Conservation (phyloP, 2,888 invertebrate species). For the Ornithoptera priamus region DNA sequence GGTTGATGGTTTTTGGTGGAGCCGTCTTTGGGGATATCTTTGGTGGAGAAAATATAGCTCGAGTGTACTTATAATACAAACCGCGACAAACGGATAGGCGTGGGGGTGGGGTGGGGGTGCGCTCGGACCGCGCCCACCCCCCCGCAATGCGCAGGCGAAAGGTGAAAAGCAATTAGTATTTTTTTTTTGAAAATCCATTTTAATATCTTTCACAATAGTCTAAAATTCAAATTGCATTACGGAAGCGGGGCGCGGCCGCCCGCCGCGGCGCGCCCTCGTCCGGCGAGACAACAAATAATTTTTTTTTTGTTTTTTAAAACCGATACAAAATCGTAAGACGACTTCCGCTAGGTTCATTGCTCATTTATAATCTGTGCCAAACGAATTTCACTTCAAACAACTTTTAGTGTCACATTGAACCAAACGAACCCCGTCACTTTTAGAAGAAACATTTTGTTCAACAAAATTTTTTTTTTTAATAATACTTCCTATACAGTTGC, state of each 20-base stretch:
- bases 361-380: neutral
- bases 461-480: constrained; percentile 5
- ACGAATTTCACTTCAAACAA: neutral
- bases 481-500: constrained; percentile 16
- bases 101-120: constrained; percentile 31
- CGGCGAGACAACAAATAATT: constrained; percentile 24
- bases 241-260: constrained; percentile 58
- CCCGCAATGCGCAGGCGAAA: constrained; percentile 46
- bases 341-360: constrained; percentile 5
- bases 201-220: constrained; percentile 75
- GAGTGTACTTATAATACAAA: constrained; percentile 50
- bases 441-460: constrained; percentile 19
- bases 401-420: neutral
- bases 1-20: neutral
- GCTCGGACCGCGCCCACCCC: constrained; percentile 41
- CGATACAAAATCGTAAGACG: constrained; percentile 5
- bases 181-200: constrained; percentile 76
- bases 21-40: constrained; percentile 63
- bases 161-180: constrained; percentile 60
- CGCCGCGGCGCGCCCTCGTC: neutral
- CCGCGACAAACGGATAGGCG: constrained; percentile 43
- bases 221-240: constrained; percentile 67
- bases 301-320: neutral
- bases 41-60: constrained; percentile 59
- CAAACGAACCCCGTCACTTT: constrained; percentile 2